These are phyloP conservation scores for Brassicogethes aeneus DNA, from an alignment of 2,888 invertebrate species.

Conservation along the genomic window DNA sequence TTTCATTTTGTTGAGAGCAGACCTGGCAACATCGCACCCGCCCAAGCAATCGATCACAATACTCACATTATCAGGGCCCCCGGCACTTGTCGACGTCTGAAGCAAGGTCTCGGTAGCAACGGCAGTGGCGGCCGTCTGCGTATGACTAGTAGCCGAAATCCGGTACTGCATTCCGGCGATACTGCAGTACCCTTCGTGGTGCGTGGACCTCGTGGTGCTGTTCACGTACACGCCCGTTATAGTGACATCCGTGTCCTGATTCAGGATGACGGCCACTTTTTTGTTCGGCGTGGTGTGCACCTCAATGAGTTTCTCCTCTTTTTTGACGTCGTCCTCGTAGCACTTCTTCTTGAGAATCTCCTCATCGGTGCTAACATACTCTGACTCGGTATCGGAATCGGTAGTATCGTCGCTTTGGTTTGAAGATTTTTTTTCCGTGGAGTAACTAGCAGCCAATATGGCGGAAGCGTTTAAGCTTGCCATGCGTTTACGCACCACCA, in stretches of 20 bases:
- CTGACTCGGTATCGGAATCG: slow-evolving; percentile 44
- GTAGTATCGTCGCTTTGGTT: slow-evolving; percentile 48
- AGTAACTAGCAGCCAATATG: slow-evolving; percentile 80
- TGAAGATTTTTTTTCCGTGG: slow-evolving; percentile 53
- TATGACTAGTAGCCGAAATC: slow-evolving; percentile 79
- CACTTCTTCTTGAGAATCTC: slow-evolving; percentile 39
- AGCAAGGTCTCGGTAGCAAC: slow-evolving; percentile 55
- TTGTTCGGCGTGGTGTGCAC: slow-evolving; percentile 41
- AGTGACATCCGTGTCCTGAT: slow-evolving; percentile 80
- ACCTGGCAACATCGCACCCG: too few species aligned
- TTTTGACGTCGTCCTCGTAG: slow-evolving; percentile 42
- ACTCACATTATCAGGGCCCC: slow-evolving; percentile 37
- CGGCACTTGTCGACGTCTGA: slow-evolving; percentile 33
- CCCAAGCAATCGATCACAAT: too few species aligned
- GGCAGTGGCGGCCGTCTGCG: slow-evolving; percentile 76
- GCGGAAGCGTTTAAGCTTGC: slow-evolving; percentile 86
- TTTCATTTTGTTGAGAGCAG: too few species aligned
- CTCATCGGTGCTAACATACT: slow-evolving; percentile 43
- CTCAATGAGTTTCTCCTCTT: slow-evolving; percentile 42
- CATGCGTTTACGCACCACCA: slow-evolving; percentile 84
- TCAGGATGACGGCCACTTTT: slow-evolving; percentile 70
- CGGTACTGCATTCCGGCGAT: slow-evolving; percentile 80
- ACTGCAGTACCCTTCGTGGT: slow-evolving; percentile 76
- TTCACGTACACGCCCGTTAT: slow-evolving; percentile 79
- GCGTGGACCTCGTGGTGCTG: slow-evolving; percentile 63